A percentile compares a stretch with the other conserved stretches of the same genome.
These are phyloP conservation scores for Patella depressa DNA, from an alignment of 2,888 invertebrate species.

Conservation along the genomic window DNA sequence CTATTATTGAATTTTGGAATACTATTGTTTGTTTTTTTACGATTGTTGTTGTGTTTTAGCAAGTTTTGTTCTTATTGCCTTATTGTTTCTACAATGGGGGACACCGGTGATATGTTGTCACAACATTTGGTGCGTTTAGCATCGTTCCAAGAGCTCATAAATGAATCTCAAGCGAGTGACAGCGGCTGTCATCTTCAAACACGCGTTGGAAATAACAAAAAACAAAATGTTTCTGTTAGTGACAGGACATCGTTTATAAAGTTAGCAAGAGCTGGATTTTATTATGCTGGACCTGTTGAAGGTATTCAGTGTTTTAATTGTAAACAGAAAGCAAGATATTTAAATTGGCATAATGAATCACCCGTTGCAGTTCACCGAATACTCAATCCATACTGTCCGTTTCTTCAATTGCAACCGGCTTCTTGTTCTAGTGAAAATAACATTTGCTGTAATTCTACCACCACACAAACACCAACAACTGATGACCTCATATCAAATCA, in stretches of 20 bases:
- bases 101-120: too few relatives aligned
- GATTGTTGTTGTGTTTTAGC: too few relatives aligned
- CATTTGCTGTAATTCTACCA: background rate
- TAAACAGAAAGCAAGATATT: background rate
- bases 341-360: background rate
- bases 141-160: too few relatives aligned
- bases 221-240: too few relatives aligned
- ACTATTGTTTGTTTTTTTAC: too few relatives aligned
- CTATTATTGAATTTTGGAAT: too few relatives aligned
- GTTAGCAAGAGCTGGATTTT: slow-evolving; percentile 3
- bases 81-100: too few relatives aligned
- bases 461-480: background rate
- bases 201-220: too few relatives aligned
- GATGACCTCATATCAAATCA: background rate
- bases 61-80: too few relatives aligned
- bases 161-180: too few relatives aligned
- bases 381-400: background rate
- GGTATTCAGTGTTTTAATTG: background rate
- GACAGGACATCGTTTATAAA: background rate
- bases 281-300: background rate
- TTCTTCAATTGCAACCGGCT: background rate
- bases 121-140: too few relatives aligned
- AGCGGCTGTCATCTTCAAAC: too few relatives aligned
- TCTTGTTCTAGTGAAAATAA: background rate
- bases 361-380: background rate